Base-by-base conservation (phyloP, 2,113 vertebrate genomes). In the Gnathonemus echidnorhynchus region DNA sequence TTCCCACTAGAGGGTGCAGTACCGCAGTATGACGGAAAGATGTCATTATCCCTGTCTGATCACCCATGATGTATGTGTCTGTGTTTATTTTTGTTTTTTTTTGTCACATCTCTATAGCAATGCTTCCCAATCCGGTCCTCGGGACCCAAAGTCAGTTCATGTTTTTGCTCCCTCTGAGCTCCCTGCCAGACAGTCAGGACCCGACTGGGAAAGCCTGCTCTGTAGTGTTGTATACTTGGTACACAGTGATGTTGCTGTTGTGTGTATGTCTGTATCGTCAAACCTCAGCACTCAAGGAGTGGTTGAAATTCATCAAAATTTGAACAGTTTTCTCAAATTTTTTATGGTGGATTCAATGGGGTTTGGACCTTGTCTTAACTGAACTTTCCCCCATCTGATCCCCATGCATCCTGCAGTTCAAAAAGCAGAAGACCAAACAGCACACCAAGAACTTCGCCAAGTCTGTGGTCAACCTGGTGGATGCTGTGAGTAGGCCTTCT, bases 391-490 rank as follows among this genome's bases (percentile, higher is more conserved):
- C 86, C 24, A 42, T 56, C 49, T 49, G 70, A 19, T 8, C 49
- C 35, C 19, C 10, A 13, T 80, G 92, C 13, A 91, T 74, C 88
- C 89, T 92, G 90, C 93, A 99, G 98, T 98, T 95, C 92, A 99
- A 97, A 95, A 97, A 96, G 90, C 96, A 97, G 92, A 95, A 92
- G 93, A 95, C 90, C 92, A 95, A 94, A 90, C 95, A 94, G 87
- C 97, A 97, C 89, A 96, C 97, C 2, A 97, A 94, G 93, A 99
- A 98, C 93, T 98, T 98, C 92, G 98, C 97, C 9, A 99, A 99
- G 93, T 98, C 98, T 52, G 98, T 99, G 94, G 98, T 99, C 93
- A 99, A 99, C 93, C 94, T 98, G 90, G 97, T 99, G 92, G 98
- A 99, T 94, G 96, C 96, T 92, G 98, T 99, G 95, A 99, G 98